Evolutionary conservation across 1,140 invertebrate species (phyloP).

Genomic region (Drosophila littoralis): DNA sequence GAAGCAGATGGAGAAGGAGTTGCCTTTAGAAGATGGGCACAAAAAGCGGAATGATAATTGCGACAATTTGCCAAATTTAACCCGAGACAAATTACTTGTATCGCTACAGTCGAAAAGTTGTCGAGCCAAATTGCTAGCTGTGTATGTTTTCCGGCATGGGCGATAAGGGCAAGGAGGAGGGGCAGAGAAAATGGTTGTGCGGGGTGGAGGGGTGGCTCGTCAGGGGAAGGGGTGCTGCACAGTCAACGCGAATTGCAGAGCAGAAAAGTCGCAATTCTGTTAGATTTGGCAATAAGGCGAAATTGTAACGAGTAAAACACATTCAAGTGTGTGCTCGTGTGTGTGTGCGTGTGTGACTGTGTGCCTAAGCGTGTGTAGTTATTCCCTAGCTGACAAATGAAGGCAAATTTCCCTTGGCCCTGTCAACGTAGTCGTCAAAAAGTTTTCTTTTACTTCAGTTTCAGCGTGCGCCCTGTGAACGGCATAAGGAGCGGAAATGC

Average conservation of each 20-base stretch:
- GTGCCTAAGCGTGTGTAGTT: constrained; percentile 23
- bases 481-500: constrained; percentile 66
- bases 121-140: constrained; percentile 64
- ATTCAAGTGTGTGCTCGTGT: constrained; percentile 5
- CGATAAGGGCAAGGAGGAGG: background rate
- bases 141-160: constrained; percentile 25
- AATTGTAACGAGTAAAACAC: constrained; percentile 70
- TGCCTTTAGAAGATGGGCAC: constrained; percentile 19
- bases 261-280: constrained; percentile 29
- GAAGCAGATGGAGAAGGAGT: background rate
- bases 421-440: constrained; percentile 67
- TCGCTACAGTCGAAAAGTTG: constrained; percentile 63
- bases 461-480: constrained; percentile 32
- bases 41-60: constrained; percentile 72
- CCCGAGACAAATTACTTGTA: constrained; percentile 66
- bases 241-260: constrained; percentile 8
- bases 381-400: constrained; percentile 58
- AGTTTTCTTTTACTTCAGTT: constrained; percentile 38
- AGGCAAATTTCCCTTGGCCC: constrained; percentile 70
- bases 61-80: constrained; percentile 67
- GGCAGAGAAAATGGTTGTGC: background rate
- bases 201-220: background rate
- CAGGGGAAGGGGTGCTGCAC: background rate
- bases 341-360: constrained; percentile 8
- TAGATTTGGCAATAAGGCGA: constrained; percentile 63